Base-by-base conservation (phyloP, 1,140 invertebrate species). In the Papilio dardanus region DNA sequence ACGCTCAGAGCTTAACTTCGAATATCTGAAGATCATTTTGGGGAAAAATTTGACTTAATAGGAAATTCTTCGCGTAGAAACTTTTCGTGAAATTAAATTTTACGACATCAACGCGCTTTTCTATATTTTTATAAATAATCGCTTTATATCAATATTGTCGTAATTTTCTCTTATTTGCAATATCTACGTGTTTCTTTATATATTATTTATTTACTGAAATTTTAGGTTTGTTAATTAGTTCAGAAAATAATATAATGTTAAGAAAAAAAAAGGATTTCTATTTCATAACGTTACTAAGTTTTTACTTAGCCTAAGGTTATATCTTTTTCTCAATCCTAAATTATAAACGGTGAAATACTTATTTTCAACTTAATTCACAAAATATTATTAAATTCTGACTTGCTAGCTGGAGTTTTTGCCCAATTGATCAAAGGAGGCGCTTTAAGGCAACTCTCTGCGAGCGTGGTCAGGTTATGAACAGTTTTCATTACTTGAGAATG, bases 21-120 rank as follows among this genome's bases (percentile, higher is more conserved):
- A 58, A 58, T 58, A 58, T 58, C 54, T 58, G 54, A 2, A 62
- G 24, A 62, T 62, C 28, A 62, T 62, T 62, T 62, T 62, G 54
- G 24, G 24, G 24, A 62, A 62, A 54, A 28, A 54, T 54, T 54
- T 54, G 50, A 24, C 24, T 62, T 28, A 28, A 62, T 62, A 62
- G 30, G 21, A 28, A 62, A 62, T 62, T 62, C 54, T 62, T 12
- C 3, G 54, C 24, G 28, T 10, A 28, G 54, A 14, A 62, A 62
- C 54, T 62, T 62, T 62, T 10, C 24, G 3, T 62, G 24, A 30
- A 62, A 62, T 28, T 62, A 21, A 62, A 62, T 62, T 62, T 50
- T 28, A 30, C 21, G 30, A 14, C 30, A 14, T 5, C 54, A 14
- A 28, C 12, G 8, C 42, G 10, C 10, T 58, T 62, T 62, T 62